Base-by-base conservation (phyloP, 2,888 invertebrate genomes). In the Xanthia togata region DNA sequence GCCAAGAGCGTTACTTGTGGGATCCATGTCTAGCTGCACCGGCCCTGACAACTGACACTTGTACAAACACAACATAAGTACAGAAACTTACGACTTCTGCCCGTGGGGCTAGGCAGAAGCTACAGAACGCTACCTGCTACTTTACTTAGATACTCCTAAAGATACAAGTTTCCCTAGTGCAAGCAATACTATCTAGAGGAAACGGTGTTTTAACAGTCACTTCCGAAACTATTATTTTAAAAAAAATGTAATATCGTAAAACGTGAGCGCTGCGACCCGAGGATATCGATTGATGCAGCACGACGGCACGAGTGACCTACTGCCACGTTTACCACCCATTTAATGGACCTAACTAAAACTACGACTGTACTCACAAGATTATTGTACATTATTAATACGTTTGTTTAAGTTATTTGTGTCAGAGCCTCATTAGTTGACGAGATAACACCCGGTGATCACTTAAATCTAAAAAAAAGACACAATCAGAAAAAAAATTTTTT, bases 231-330 rank as follows among this genome's bases (percentile, higher is more conserved):
- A 23, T 57, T 3, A n/a, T 59, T n/a, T n/a, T n/a, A n/a, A 20
- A 38, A 23, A 41, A n/a, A 41, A 41, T 17, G 26, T 31, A 20
- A 44, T 64, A 11, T 44, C 11, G 38, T 26, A 26, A 23, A 14
- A 17, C 26, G 9, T 41, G 26, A 5, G 70, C 44, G 44, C 17
- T 17, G 23, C 14, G 3, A 26, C 38, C 47, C 35, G 26, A 47
- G 8, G 26, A 17, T 72, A 73, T 73, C 73, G 59, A 73, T 73
- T 73, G 26, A 6, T 59, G 73, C 73, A 59, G 23, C 73, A 4
- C 11, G 31, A 11, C n/a, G n/a, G 17, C 26, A 47, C 26, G 2
- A 31, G 14, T 5, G 59, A 26, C 47, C 73, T 71, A 20, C 72
- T 72, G 35, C 23, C 38, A 41, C 17, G 12, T 12, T 41, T 47